These are phyloP conservation scores for Otocyon megalotis DNA, from an alignment of 2,113 vertebrate species.

Conservation along the genomic window DNA sequence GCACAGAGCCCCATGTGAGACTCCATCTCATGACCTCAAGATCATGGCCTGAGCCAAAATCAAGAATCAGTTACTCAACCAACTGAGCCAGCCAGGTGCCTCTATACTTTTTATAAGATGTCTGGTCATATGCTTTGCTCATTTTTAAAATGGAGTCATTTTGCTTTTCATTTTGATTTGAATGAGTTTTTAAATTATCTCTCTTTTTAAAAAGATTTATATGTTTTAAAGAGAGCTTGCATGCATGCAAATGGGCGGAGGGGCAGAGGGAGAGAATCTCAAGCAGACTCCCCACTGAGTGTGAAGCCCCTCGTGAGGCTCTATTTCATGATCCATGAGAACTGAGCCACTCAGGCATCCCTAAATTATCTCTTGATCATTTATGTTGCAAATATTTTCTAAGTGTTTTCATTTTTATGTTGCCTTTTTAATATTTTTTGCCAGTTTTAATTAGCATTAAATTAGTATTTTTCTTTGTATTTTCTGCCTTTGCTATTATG, in stretches of 20 bases:
- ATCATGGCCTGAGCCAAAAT: background rate
- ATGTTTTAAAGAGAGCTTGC: too few relatives aligned
- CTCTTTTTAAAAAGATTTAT: background rate
- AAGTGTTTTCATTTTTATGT: background rate
- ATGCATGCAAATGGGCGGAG: too few relatives aligned
- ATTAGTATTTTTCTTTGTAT: background rate
- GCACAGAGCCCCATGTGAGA: background rate
- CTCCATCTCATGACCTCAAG: background rate
- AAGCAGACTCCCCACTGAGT: too few relatives aligned
- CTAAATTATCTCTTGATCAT: background rate
- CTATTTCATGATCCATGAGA: too few relatives aligned
- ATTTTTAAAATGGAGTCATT: conserved; percentile 21
- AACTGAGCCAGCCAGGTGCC: background rate
- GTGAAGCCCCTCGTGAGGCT: too few relatives aligned
- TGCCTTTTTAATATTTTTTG: background rate
- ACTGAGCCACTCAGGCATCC: too few relatives aligned
- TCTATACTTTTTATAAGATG: background rate
- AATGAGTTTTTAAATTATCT: conserved; percentile 7
- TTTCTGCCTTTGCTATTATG: background rate
- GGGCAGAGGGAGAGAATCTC: too few relatives aligned
- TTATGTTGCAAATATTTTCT: background rate
- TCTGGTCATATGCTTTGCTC: background rate
- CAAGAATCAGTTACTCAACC: background rate
- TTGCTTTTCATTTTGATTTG: background rate
- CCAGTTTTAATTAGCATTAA: background rate